Base-by-base conservation (phyloP, 2,797 vertebrate species). In the Mormyrus hasselquistii region DNA sequence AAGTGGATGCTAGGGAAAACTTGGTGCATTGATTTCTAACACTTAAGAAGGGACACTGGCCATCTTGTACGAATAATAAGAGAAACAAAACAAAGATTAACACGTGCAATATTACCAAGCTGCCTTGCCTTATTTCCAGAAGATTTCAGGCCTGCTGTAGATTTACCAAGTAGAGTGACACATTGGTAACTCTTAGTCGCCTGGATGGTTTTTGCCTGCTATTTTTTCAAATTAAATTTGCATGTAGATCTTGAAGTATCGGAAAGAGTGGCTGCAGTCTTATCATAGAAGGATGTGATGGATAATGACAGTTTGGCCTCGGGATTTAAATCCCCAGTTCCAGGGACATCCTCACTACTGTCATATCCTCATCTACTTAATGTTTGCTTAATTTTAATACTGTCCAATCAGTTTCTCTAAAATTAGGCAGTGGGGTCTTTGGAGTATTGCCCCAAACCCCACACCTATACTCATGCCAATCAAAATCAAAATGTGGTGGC, bases 211-310 rank as follows among this genome's bases (percentile, higher is more conserved):
- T 50, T 49, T 86, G 84, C 12, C 50, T 55, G 50, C 49, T 34
- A 1, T 34, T 86, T 53, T 86, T 53, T 73, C 0, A 0, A 12
- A 84, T 84, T 50, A 57, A 86, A 57, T 57, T 52, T 57, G 53
- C 85, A 87, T 87, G 59, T 25, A 87, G 57, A 19, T 53, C 12
- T 53, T 52, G 4, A 49, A 82, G 29, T 34, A n/a, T 14, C 14
- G 1, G 19, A 47, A 38, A 57, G 47, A 16, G 12, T 10, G 16
- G 16, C 6, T 62, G 7, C 52, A 50, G 47, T 87, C n/a, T 38
- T 49, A 87, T 50, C 55, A 12, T 86, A 38, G 38, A 84, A 59
- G 86, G 90, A 91, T 88, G 76, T 86, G 87, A 89, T 14, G 25
- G 84, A 85, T 73, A 49, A 76, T 83, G 84, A 89, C 73, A 38